These are phyloP conservation scores for Dryobates pubescens DNA, from an alignment of 2,797 vertebrate species.

Conservation along the genomic window DNA sequence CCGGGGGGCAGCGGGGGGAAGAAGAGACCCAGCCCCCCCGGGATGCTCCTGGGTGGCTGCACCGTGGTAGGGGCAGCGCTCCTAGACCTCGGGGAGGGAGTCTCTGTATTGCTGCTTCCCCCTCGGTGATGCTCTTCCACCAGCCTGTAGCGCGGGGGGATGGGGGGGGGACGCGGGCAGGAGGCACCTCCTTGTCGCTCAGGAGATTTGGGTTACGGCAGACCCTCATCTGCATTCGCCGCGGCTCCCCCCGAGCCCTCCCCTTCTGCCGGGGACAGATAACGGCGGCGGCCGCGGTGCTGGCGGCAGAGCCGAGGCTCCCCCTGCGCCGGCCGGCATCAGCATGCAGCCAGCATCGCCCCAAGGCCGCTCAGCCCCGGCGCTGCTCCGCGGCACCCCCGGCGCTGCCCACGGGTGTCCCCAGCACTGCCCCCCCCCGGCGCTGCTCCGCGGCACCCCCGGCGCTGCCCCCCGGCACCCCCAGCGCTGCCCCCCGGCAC, in stretches of 20 bases:
- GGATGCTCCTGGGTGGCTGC: not conserved
- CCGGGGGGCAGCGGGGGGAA: rapidly evolving
- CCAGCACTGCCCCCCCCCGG: too few species aligned
- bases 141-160: rapidly evolving
- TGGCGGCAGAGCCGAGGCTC: not conserved
- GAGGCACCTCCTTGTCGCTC: not conserved
- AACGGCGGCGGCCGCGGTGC: not conserved
- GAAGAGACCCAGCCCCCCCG: too few species aligned
- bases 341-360: slow-evolving; percentile 28
- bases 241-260: not conserved
- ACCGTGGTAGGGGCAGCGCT: rapidly evolving
- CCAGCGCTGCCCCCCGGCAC: too few species aligned
- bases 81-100: not conserved
- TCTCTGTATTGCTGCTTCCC: not conserved
- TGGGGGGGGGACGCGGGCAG: rapidly evolving
- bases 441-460: too few species aligned
- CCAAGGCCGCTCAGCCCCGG: not conserved
- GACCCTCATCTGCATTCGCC: slow-evolving; percentile 32
- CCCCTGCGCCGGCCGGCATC: not conserved
- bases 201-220: not conserved
- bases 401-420: not conserved
- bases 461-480: too few species aligned
- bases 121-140: rapidly evolving
- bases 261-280: slow-evolving; percentile 60
- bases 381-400: not conserved